Base-by-base conservation (phyloP, 1,140 invertebrate species). In the Kradibia gibbosae region DNA sequence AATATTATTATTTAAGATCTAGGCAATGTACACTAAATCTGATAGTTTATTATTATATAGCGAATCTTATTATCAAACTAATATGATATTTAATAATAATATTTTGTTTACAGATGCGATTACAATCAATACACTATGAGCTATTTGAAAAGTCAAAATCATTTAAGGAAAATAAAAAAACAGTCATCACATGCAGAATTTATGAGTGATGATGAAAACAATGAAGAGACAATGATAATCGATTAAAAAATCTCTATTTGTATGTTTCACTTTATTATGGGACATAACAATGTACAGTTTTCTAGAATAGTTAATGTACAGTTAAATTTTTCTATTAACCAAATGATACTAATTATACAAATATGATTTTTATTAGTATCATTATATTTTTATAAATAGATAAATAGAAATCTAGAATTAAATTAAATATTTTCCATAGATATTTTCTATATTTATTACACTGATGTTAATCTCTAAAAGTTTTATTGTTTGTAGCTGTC, bases 51-150 rank as follows among this genome's bases (percentile, higher is more conserved):
- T 53, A 53, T 48, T n/a, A n/a, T n/a, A n/a, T n/a, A 7, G 45
- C 55, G 7, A 57, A 57, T 57, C 55, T 57, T 25, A 57, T 7
- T 57, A 7, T 57, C 15, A 13, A 57, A 57, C 22, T 13, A 22
- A 5, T 57, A n/a, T 57, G 22, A 57, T 1, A 4, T 48, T 48
- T 72, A 72, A 48, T 53, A 55, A 34, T 34, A 73, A 48, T 53
- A 34, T 72, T 60, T 83, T 67, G 85, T 82, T 93, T 94, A 57
- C 86, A 96, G 95, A 85, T 96, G 95, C 86, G 95, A 97, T 89
- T 96, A 94, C 86, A 96, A 96, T 88, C 95, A 95, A 85, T 96
- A 95, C 84, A 96, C 95, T 0, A 91, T 95, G 74, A 91, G 91
- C 22, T 95, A 94, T 84, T 90, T 96, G 1, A 87, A 92, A 80